phyloP scores from a whole-genome alignment of 2,888 invertebrate species.

The Thyatira batis region DNA sequence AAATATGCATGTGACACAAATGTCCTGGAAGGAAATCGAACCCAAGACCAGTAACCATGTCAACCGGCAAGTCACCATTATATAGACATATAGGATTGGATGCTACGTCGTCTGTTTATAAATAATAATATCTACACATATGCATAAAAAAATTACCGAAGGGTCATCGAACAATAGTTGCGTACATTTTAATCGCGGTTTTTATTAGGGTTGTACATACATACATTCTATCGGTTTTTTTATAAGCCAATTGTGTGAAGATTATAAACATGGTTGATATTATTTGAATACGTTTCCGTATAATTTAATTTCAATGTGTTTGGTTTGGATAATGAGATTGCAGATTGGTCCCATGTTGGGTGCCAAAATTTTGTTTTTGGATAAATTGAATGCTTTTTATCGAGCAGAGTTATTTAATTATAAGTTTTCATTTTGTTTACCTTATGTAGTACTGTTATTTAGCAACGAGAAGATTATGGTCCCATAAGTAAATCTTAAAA shows the following conservation, averaged over 20 bases:
- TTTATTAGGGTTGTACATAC: background rate
- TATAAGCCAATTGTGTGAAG: constrained; percentile 27
- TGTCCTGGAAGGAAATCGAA: too few relatives aligned
- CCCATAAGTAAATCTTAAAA: too few relatives aligned
- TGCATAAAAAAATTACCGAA: background rate
- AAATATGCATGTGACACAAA: too few relatives aligned
- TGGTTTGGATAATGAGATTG: constrained; percentile 15
- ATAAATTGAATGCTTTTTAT: too few relatives aligned
- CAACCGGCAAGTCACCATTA: too few relatives aligned
- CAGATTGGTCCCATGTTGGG: constrained; percentile 31
- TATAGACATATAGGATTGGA: too few relatives aligned
- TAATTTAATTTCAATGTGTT: constrained; percentile 41
- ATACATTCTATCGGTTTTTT: constrained; percentile 16
- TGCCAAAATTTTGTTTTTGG: constrained; percentile 21
- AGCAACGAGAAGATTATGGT: too few relatives aligned
- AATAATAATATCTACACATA: background rate
- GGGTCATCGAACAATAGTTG: constrained; percentile 3
- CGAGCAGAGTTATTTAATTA: too few relatives aligned
- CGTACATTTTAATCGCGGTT: background rate
- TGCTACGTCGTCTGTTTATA: background rate
- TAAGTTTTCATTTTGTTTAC: too few relatives aligned
- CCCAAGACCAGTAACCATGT: too few relatives aligned
- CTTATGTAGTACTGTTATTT: too few relatives aligned
- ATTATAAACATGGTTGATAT: constrained; percentile 25
- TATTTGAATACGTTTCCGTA: constrained; percentile 31